phyloP scores from a whole-genome alignment of 2,888 invertebrate genomes.

The Microctonus aethiopoides region DNA sequence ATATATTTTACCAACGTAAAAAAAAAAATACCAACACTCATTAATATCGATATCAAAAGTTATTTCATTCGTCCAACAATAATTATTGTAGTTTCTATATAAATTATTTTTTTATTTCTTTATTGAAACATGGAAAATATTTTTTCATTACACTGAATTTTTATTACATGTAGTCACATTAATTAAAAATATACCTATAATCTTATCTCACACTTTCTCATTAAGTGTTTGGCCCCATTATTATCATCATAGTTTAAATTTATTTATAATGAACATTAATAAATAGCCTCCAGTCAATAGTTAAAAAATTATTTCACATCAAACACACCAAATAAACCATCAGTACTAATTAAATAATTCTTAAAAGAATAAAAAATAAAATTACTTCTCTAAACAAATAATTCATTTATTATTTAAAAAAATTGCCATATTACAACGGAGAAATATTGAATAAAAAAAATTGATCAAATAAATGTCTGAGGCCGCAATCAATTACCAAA shows the following conservation, averaged over 20 bases:
- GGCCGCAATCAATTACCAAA: too few species aligned
- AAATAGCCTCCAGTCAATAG: too few species aligned
- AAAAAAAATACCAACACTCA: not conserved
- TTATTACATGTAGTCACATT: not conserved
- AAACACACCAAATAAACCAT: too few species aligned
- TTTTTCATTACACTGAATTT: not conserved
- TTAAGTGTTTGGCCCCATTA: not conserved
- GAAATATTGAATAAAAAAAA: not conserved
- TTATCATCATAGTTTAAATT: not conserved
- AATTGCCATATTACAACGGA: too few species aligned
- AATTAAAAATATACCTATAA: not conserved
- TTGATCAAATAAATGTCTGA: too few species aligned
- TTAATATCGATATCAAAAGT: not conserved
- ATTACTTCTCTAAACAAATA: not conserved
- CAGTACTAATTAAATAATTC: too few species aligned
- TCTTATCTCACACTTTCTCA: not conserved
- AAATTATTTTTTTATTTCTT: not conserved
- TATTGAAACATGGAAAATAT: not conserved
- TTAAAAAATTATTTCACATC: too few species aligned
- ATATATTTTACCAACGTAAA: not conserved
- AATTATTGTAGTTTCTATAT: not conserved
- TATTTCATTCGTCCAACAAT: not conserved
- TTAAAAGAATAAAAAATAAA: too few species aligned
- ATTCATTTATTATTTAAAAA: too few species aligned
- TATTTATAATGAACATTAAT: not conserved